Evolutionary conservation across 2,888 invertebrate species (phyloP).

Genomic region (Notodonta ziczac): DNA sequence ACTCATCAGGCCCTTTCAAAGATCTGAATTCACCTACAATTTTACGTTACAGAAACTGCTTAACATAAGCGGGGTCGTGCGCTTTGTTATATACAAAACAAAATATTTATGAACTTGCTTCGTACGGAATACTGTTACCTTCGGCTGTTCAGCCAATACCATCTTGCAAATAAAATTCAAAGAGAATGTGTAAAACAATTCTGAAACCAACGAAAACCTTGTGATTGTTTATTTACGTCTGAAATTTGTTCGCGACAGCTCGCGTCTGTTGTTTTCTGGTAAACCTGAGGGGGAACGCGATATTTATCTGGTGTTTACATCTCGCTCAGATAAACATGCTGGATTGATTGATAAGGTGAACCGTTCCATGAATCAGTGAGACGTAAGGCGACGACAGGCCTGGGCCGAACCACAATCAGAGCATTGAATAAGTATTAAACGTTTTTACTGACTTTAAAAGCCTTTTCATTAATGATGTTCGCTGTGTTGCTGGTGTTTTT

Average conservation of each 20-base stretch:
- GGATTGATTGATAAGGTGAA: background rate
- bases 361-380: background rate
- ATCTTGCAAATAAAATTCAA: background rate
- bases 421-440: too few relatives aligned
- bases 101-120: too few relatives aligned
- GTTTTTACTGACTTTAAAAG: too few relatives aligned
- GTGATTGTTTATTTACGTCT: background rate
- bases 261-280: background rate
- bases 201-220: background rate
- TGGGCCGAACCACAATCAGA: too few relatives aligned
- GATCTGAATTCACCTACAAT: too few relatives aligned
- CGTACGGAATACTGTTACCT: background rate
- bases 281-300: background rate
- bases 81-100: too few relatives aligned
- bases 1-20: too few relatives aligned
- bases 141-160: background rate
- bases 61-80: too few relatives aligned
- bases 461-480: too few relatives aligned
- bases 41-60: too few relatives aligned
- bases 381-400: background rate
- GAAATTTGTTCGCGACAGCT: background rate
- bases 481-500: too few relatives aligned
- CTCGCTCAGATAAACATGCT: background rate
- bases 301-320: conserved; percentile 2
- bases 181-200: background rate